Evolutionary conservation across 2,888 invertebrate genomes (phyloP).

Genomic region (Acheta domesticus): DNA sequence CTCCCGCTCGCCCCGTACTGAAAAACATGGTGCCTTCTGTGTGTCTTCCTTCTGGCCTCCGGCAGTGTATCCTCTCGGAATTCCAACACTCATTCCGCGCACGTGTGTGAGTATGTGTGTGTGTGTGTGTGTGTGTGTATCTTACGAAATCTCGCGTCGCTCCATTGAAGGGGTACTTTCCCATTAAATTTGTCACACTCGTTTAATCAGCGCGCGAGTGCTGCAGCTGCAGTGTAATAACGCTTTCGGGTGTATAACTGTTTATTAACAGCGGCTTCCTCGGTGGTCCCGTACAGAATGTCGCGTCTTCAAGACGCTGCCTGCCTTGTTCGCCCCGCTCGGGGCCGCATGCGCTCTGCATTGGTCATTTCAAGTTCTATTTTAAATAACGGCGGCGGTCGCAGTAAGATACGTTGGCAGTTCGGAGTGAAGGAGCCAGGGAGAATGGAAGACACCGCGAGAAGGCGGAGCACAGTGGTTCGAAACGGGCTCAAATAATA

Average conservation of each 20-base stretch:
- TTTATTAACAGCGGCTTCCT: neutral
- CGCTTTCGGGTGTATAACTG: neutral
- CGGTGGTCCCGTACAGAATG: neutral
- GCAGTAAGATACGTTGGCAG: too few relatives aligned
- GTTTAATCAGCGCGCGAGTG: neutral
- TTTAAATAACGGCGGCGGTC: too few relatives aligned
- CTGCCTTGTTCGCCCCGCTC: neutral
- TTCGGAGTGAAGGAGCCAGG: too few relatives aligned
- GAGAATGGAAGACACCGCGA: too few relatives aligned
- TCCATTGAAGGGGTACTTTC: neutral
- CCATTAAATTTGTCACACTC: slow-evolving; percentile 18
- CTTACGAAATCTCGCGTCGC: neutral
- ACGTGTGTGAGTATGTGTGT: neutral
- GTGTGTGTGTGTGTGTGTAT: neutral
- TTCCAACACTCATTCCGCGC: neutral
- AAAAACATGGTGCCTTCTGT: too few relatives aligned
- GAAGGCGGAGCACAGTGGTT: too few relatives aligned
- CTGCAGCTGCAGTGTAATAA: neutral
- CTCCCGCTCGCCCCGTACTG: too few relatives aligned
- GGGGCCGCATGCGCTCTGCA: too few relatives aligned
- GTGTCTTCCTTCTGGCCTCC: neutral
- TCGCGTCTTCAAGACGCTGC: neutral
- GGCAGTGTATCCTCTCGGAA: neutral
- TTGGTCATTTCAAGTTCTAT: too few relatives aligned
- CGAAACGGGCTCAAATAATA: too few relatives aligned